phyloP scores from a whole-genome alignment of 2,888 invertebrate genomes.

The Pollenia griseotomentosa region DNA sequence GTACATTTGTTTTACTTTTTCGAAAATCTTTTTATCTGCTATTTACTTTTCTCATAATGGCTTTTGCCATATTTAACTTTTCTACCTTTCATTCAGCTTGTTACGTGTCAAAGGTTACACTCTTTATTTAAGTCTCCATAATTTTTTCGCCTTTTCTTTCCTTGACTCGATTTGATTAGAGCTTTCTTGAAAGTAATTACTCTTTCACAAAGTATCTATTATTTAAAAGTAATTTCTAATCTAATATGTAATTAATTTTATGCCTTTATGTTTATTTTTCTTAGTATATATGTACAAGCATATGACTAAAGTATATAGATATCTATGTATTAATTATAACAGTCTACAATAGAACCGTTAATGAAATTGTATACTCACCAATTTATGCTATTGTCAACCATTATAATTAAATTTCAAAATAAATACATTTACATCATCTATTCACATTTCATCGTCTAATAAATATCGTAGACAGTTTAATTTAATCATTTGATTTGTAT shows the following conservation, averaged over 20 bases:
- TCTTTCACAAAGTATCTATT: conserved; percentile 28
- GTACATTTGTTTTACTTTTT: too few relatives aligned
- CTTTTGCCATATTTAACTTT: too few relatives aligned
- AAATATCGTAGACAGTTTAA: neutral
- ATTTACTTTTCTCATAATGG: too few relatives aligned
- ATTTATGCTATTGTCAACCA: conserved; percentile 35
- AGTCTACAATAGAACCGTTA: conserved; percentile 22
- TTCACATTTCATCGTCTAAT: conserved; percentile 11
- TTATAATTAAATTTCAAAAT: conserved; percentile 42
- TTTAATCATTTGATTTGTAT: too few relatives aligned
- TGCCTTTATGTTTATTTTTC: neutral
- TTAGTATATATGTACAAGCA: neutral
- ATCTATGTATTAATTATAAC: conserved; percentile 14
- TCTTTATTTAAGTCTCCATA: neutral
- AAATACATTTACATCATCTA: neutral
- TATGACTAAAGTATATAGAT: neutral
- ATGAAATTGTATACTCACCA: conserved; percentile 32
- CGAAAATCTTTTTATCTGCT: too few relatives aligned
- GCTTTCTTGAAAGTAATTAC: conserved; percentile 41
- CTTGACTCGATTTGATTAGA: neutral
- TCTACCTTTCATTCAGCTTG: too few relatives aligned
- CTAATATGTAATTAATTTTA: conserved; percentile 30
- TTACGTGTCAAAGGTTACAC: too few relatives aligned
- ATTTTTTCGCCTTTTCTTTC: neutral
- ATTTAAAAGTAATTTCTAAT: conserved; percentile 30